These are phyloP conservation scores for Melanerpes formicivorus DNA, from an alignment of 2,113 vertebrate genomes.

Conservation along the genomic window DNA sequence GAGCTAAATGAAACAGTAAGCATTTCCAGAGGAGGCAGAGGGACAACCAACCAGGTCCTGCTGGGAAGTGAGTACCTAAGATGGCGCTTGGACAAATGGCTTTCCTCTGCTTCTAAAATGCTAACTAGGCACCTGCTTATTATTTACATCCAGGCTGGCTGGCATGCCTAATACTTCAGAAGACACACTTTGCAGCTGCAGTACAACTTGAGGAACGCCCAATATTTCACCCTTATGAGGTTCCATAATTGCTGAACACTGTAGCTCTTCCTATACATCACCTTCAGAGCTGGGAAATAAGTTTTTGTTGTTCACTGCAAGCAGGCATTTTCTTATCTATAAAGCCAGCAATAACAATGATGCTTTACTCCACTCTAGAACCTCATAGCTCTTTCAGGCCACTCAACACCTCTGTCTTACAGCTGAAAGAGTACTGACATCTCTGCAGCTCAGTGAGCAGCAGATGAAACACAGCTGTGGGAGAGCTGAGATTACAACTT, in stretches of 20 bases:
- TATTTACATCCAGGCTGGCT: slow-evolving; percentile 5
- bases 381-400: background rate
- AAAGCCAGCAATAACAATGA: background rate
- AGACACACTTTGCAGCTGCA: slow-evolving; percentile 10
- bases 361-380: background rate
- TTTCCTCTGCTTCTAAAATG: background rate
- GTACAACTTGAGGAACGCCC: background rate
- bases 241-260: background rate
- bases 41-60: background rate
- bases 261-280: background rate
- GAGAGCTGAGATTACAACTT: background rate
- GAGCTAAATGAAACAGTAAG: background rate
- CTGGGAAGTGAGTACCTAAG: background rate
- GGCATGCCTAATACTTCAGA: background rate
- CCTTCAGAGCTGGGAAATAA: background rate
- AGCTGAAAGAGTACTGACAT: background rate
- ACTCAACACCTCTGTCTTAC: background rate
- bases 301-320: slow-evolving; percentile 1
- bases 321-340: background rate
- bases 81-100: background rate
- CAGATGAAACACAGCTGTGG: background rate
- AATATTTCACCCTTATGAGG: slow-evolving; percentile 16
- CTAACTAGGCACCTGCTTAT: background rate
- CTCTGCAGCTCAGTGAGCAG: background rate
- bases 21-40: background rate